Base-by-base conservation (phyloP, 1,140 invertebrate species). In the Gyrodactylus bullatarudis region DNA sequence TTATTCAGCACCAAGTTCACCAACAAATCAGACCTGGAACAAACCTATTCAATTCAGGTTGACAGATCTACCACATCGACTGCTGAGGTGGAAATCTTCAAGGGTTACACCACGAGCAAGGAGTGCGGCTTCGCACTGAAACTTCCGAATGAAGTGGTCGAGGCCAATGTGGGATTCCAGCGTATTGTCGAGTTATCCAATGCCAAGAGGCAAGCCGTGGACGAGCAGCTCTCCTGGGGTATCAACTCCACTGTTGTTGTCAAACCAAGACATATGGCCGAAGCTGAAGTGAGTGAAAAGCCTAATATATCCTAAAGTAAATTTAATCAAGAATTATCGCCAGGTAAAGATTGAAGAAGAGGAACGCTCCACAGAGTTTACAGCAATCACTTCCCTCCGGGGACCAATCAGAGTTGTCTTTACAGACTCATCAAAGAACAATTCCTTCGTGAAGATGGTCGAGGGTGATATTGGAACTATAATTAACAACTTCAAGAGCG, bases 141-240 rank as follows among this genome's bases (percentile, higher is more conserved):
- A 70, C 80, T 78, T 23, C 79, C 79, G n/a, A 77, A 79, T 77
- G 75, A 74, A 75, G 75, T 80, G 24, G 76, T 78, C 21, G 79
- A 80, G 72, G 74, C 80, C 23, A 80, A 80, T 74, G 78, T 78
- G 22, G 78, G 78, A 21, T 80, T 80, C 74, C 79, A 80, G 20
- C 69, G 74, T 21, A 77, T 77, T 68, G 73, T 77, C 1, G 74
- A 68, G 24, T 25, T 77, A 27, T 74, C 71, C 26, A 71, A 76
- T 27, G 74, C 74, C 25, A 75, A 75, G 25, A 79, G 80, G 71
- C 79, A 80, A 71, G 76, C 75, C 19, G 77, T 79, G 69, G 76
- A 78, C 20, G 79, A 80, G 72, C 75, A 75, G 68, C 76, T 80
- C 16, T 75, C 75, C 16, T 80, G 79, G 79, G 78, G 75, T 20